A percentile compares a stretch with the other conserved stretches of the same genome.
These are phyloP conservation scores for Drosophila pseudotalamancana DNA, from an alignment of 2,888 invertebrate species.

Conservation along the genomic window DNA sequence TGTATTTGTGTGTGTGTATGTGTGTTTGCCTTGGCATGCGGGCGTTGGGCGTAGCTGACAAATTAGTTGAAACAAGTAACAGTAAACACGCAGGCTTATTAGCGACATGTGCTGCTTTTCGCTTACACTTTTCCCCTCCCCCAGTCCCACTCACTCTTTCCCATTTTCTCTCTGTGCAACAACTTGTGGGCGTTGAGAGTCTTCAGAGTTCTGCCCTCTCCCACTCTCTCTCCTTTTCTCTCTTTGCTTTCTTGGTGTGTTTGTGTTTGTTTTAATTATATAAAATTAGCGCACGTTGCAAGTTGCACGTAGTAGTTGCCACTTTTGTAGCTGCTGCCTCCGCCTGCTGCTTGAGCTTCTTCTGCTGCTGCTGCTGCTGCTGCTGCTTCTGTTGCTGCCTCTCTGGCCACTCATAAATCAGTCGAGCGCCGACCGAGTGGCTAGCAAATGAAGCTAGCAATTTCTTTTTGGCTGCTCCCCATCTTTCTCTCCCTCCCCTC, in stretches of 20 bases:
- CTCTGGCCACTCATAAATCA: conserved; percentile 70
- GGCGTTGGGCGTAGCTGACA: conserved; percentile 71
- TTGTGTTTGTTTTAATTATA: conserved; percentile 77
- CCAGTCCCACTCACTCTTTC: neutral
- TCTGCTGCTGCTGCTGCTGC: conserved; percentile 8
- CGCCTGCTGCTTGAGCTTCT: neutral
- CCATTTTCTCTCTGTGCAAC: conserved; percentile 25
- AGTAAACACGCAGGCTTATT: conserved; percentile 77
- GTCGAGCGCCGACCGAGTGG: conserved; percentile 41
- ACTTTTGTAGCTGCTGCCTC: conserved; percentile 31
- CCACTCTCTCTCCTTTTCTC: neutral
- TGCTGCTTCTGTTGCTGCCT: conserved; percentile 16
- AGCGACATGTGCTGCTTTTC: conserved; percentile 66
- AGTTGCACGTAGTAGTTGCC: conserved; percentile 65
- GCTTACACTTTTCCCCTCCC: conserved; percentile 6
- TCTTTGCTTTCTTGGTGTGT: conserved; percentile 35
- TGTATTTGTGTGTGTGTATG: conserved; percentile 13
- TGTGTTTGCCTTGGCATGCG: conserved; percentile 65
- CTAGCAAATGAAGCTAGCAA: conserved; percentile 71
- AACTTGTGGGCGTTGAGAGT: conserved; percentile 51
- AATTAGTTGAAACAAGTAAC: conserved; percentile 77
- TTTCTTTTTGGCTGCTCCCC: conserved; percentile 39
- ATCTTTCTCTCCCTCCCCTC: neutral
- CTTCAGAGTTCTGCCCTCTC: neutral
- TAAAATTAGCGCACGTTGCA: conserved; percentile 78